A percentile compares a stretch with the other conserved stretches of the same genome.
Conservation (phyloP, 2,113 vertebrate genomes). For the Aphyosemion australe region DNA sequence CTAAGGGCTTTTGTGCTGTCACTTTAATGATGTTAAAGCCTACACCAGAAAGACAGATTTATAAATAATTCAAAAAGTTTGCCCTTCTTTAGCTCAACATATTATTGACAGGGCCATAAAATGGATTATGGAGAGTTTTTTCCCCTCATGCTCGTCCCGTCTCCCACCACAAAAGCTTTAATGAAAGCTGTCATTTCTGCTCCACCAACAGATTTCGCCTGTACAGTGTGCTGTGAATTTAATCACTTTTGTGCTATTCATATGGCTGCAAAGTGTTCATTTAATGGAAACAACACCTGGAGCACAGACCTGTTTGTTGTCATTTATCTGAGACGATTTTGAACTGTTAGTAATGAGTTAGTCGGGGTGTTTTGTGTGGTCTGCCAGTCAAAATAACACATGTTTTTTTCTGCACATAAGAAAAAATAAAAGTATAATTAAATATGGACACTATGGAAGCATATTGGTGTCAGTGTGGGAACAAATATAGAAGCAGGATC, state of each 20-base stretch:
- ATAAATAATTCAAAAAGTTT: constrained; percentile 77
- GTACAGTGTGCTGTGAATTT: constrained; percentile 28
- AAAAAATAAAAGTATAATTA: too few relatives aligned
- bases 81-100: constrained; percentile 65
- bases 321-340: constrained; percentile 22
- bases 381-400: background rate
- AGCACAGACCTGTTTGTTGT: constrained; percentile 10
- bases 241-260: constrained; percentile 34
- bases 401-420: too few relatives aligned
- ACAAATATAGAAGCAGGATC: too few relatives aligned
- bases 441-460: too few relatives aligned
- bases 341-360: constrained; percentile 19
- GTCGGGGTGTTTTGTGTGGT: constrained; percentile 4
- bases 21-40: constrained; percentile 63
- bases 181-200: constrained; percentile 63
- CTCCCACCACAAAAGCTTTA: constrained; percentile 43
- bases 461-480: too few relatives aligned
- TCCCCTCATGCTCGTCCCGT: constrained; percentile 36
- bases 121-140: constrained; percentile 59
- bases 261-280: constrained; percentile 6
- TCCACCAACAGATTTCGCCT: constrained; percentile 40
- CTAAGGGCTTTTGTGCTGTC: constrained; percentile 59
- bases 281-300: constrained; percentile 26
- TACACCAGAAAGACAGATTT: constrained; percentile 60
- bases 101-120: constrained; percentile 72